Base-by-base conservation (phyloP, 1,140 invertebrate species). In the Bicyclus anynana region DNA sequence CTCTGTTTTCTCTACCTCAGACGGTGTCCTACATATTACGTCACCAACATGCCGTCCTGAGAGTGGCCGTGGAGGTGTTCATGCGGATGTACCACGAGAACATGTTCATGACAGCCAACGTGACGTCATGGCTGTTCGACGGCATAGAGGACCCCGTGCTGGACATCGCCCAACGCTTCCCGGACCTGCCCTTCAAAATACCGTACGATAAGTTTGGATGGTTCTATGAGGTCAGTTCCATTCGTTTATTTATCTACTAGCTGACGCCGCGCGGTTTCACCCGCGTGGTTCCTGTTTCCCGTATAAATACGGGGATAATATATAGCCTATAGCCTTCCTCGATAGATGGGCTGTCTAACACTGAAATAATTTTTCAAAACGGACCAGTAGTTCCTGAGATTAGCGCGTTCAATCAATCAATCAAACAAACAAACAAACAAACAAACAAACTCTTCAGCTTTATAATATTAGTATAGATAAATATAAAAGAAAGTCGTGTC, bases 141-240 rank as follows among this genome's bases (percentile, higher is more conserved):
- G 95, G 95, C 4, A 96, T 93, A 64, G 79, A 92, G 2, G 94
- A 96, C 76, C 76, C 90, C 3, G 68, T 96, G 3, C 72, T 96
- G 13, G 76, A 90, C 16, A 77, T 94, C 21, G 89, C 91, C 0
- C 69, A 81, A 12, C 84, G 92, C 42, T 83, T 92, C 6, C 92
- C 94, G 10, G 77, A 91, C 0, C 69, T 90, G 0, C 82, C 69
- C 7, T 77, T 91, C 16, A 65, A 86, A 0, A 90, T 95, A 53
- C 94, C 94, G 0, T 94, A 89, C 71, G 90, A 90, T 16, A 93
- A 91, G 70, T 96, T 96, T 79, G 94, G 92, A 9, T 96, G 94
- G 94, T 94, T 96, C 73, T 94, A 93, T 67, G 78, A 55, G 49
- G 89, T 90, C 44, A 84, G 81, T 79, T 37, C 14, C 44, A 40